These are phyloP conservation scores for Patella caerulea DNA, from an alignment of 2,888 invertebrate species.

Conservation along the genomic window DNA sequence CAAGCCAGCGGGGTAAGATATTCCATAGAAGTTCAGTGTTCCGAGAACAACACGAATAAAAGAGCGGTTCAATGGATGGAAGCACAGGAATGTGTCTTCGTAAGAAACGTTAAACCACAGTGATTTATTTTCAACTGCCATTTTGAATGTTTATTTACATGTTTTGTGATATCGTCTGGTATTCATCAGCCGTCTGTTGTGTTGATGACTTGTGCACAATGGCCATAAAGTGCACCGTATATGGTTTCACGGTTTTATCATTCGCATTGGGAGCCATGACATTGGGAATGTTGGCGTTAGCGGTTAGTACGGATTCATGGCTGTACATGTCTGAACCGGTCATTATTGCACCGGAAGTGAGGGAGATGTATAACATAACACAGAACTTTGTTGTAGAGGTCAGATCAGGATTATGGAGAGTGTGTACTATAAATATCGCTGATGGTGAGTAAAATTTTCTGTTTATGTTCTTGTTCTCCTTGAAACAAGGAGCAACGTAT, in stretches of 20 bases:
- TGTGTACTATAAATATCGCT: slow-evolving; percentile 45
- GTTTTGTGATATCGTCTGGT: no score
- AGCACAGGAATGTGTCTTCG: no score
- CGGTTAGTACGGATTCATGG: slow-evolving; percentile 68
- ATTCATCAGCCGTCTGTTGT: no score
- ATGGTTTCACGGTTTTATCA: slow-evolving; percentile 53
- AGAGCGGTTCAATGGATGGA: no score
- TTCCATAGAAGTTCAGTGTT: no score
- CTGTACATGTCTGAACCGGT: slow-evolving; percentile 55
- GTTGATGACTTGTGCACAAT: background rate
- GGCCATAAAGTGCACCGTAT: slow-evolving; percentile 31
- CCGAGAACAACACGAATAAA: no score
- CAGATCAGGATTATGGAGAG: slow-evolving; percentile 62
- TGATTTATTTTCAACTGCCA: no score
- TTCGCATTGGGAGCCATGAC: slow-evolving; percentile 62
- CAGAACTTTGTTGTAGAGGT: slow-evolving; percentile 36
- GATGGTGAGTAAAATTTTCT: slow-evolving; percentile 28
- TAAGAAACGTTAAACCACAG: no score
- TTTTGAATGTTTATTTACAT: no score
- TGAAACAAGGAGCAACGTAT: no score
- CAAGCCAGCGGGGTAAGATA: no score
- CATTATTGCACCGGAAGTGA: slow-evolving; percentile 22
- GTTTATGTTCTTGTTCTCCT: background rate
- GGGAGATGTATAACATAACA: slow-evolving; percentile 35
- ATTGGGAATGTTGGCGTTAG: slow-evolving; percentile 59